Percentiles rank a stretch among this genome's conserved stretches.
phyloP scores from a whole-genome alignment of 2,888 invertebrate genomes.

The Callinectes sapidus region DNA sequence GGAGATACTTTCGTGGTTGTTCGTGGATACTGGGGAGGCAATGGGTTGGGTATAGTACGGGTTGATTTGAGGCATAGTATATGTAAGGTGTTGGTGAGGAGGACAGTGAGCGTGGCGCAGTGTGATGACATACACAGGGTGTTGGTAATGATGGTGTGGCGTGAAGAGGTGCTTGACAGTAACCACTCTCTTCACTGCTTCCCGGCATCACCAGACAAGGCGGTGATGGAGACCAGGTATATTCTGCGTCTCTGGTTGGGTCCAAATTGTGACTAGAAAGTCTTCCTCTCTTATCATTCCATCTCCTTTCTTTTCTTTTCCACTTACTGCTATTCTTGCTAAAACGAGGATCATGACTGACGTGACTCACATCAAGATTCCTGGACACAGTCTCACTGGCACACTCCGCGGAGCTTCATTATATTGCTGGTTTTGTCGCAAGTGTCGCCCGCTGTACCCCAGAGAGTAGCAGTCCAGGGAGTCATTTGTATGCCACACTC shows the following conservation, averaged over 20 bases:
- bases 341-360: not conserved
- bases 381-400: not conserved
- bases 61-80: not conserved
- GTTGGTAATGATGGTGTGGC: not conserved
- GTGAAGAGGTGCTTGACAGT: not conserved
- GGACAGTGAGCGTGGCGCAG: not conserved
- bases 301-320: slow-evolving; percentile 20
- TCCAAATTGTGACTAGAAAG: not conserved
- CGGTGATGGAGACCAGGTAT: not conserved
- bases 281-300: slow-evolving; percentile 9
- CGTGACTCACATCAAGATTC: not conserved
- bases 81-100: not conserved
- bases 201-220: not conserved
- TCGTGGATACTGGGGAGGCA: not conserved
- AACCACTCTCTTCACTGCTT: not conserved
- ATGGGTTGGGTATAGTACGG: not conserved
- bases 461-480: slow-evolving; percentile 19
- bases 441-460: not conserved
- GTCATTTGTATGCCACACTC: not conserved
- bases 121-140: not conserved
- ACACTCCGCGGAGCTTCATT: not conserved
- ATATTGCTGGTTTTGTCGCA: not conserved
- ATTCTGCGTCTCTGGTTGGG: not conserved
- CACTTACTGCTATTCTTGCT: not conserved
- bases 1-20: not conserved